A percentile compares a stretch with the other conserved stretches of the same genome.
Conservation (phyloP, 2,113 vertebrate species). For the Solea senegalensis region DNA sequence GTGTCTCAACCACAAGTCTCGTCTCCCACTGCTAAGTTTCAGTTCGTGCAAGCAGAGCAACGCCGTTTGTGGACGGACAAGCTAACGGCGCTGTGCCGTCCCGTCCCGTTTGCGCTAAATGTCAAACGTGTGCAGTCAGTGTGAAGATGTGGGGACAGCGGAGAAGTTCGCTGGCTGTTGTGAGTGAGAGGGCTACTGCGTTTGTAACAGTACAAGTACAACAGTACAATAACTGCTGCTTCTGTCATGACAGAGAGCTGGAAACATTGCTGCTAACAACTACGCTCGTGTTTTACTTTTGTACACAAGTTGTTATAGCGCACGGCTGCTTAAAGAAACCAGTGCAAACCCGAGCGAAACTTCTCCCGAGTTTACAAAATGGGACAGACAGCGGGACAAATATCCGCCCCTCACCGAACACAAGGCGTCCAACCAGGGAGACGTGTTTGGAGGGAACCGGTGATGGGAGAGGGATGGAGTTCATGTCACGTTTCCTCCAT, state of each 20-base stretch:
- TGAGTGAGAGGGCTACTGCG: no score
- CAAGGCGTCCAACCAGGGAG: background rate
- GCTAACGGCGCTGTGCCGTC: slow-evolving; percentile 5
- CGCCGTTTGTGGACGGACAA: background rate
- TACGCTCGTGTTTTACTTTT: background rate
- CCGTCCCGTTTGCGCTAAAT: background rate
- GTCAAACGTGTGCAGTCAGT: background rate
- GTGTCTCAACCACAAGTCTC: slow-evolving; percentile 62
- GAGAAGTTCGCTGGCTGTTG: slow-evolving; percentile 43
- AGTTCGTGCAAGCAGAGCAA: slow-evolving; percentile 19
- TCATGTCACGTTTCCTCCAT: background rate
- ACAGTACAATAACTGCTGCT: background rate
- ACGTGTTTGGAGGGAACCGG: background rate
- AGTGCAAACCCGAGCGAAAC: background rate
- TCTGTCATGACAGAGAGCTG: slow-evolving; percentile 8
- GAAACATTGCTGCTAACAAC: no score
- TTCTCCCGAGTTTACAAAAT: slow-evolving; percentile 34
- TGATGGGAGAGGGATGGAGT: background rate
- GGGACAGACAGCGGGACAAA: slow-evolving; percentile 3
- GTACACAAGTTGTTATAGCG: slow-evolving; percentile 12
- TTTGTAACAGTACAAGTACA: no score
- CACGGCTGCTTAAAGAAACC: background rate
- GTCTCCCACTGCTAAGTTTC: slow-evolving; percentile 48
- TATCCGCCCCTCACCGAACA: background rate
- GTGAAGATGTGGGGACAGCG: slow-evolving; percentile 7